phyloP scores from a whole-genome alignment of 1,140 invertebrate species.

The Cydia pomonella region DNA sequence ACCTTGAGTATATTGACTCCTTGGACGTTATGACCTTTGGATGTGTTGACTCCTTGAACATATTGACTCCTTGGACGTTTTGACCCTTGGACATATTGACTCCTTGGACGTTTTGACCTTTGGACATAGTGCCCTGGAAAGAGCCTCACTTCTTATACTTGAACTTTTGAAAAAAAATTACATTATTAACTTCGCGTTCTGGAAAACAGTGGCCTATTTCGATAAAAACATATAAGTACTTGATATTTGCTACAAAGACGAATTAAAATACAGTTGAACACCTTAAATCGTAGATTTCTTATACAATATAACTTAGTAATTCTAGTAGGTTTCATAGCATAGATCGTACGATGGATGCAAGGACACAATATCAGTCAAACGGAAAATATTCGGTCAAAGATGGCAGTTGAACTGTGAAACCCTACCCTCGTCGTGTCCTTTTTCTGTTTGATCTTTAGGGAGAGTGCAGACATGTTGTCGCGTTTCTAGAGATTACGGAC shows the following conservation, averaged over 20 bases:
- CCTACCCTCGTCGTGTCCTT: background rate
- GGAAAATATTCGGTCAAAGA: slow-evolving; percentile 10
- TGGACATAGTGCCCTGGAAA: too few relatives aligned
- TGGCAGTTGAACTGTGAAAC: background rate
- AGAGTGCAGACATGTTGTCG: background rate
- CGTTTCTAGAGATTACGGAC: background rate
- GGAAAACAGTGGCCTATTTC: background rate
- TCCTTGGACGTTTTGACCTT: too few relatives aligned
- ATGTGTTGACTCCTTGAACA: too few relatives aligned
- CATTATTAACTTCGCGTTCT: too few relatives aligned
- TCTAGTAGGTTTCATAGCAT: background rate
- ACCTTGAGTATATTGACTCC: too few relatives aligned
- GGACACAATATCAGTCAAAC: background rate
- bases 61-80: too few relatives aligned
- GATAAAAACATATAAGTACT: background rate
- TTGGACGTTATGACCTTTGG: too few relatives aligned
- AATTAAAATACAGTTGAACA: too few relatives aligned
- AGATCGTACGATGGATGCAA: background rate
- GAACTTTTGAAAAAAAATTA: too few relatives aligned
- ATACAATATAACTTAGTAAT: background rate
- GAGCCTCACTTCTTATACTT: too few relatives aligned
- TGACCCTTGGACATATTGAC: too few relatives aligned
- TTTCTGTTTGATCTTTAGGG: background rate
- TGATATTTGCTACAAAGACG: too few relatives aligned
- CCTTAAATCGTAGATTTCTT: background rate